phyloP scores from a whole-genome alignment of 2,113 vertebrate species.

The Leptodactylus fuscus region DNA sequence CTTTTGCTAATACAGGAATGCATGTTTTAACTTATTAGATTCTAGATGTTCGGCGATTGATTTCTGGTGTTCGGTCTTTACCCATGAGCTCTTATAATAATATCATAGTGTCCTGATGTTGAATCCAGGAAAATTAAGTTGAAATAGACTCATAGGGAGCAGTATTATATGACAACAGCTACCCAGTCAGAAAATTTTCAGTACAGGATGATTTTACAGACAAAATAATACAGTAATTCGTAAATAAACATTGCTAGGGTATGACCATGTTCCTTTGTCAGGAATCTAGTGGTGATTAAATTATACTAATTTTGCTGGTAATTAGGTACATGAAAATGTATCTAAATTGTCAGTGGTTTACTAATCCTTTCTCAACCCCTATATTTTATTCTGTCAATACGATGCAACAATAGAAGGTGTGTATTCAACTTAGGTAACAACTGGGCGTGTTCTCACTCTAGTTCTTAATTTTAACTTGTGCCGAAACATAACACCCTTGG shows the following conservation, averaged over 20 bases:
- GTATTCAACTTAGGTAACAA: constrained; percentile 33
- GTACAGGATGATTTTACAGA: background rate
- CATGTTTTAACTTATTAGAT: no score
- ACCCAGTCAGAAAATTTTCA: no score
- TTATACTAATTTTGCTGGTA: background rate
- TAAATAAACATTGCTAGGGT: background rate
- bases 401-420: constrained; percentile 57
- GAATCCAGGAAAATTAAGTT: no score
- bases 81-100: no score
- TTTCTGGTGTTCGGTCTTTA: no score
- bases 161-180: no score
- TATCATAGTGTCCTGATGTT: no score
- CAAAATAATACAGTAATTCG: background rate
- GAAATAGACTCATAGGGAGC: no score
- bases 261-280: background rate
- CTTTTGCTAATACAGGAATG: no score
- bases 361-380: background rate
- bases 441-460: constrained; percentile 43
- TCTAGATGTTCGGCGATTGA: no score
- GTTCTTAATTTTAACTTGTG: constrained; percentile 48
- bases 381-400: constrained; percentile 10
- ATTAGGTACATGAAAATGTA: background rate
- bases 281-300: background rate
- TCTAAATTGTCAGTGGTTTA: background rate
- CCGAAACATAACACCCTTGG: constrained; percentile 43